Percentiles rank a stretch among this genome's conserved stretches.
Conservation (phyloP, 2,797 vertebrate genomes). For the Sebastes taczanowskii region DNA sequence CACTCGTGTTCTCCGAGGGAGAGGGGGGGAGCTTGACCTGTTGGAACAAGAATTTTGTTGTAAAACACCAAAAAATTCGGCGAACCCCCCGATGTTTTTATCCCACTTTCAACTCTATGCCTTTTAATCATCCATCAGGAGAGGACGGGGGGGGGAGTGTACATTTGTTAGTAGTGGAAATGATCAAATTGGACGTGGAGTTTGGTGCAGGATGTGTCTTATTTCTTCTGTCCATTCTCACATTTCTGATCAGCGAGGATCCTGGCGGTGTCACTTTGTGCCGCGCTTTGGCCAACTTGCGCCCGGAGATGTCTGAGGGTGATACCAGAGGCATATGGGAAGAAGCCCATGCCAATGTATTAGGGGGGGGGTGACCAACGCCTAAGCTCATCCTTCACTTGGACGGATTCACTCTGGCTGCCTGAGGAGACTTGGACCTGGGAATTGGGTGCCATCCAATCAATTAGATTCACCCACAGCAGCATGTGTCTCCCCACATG, state of each 20-base stretch:
- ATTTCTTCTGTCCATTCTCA: conserved; percentile 20
- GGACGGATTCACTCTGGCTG: conserved; percentile 74
- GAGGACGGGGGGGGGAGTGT: not conserved
- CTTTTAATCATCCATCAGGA: not conserved
- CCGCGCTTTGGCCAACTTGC: conserved; percentile 48
- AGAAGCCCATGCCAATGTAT: conserved; percentile 72
- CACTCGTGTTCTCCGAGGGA: conserved; percentile 73
- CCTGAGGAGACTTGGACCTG: conserved; percentile 77
- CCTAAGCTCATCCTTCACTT: conserved; percentile 78
- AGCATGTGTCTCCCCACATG: conserved; percentile 79
- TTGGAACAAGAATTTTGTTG: conserved; percentile 57
- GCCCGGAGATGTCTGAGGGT: conserved; percentile 57
- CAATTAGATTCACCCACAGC: conserved; percentile 81
- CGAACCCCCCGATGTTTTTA: conserved; percentile 1
- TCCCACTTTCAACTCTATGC: not conserved
- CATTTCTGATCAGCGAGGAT: conserved; percentile 39
- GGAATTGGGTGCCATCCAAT: conserved; percentile 82
- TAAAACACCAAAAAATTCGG: conserved; percentile 48
- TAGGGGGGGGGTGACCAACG: conserved; percentile 57
- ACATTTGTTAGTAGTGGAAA: not conserved
- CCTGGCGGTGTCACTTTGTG: conserved; percentile 36
- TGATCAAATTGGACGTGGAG: not conserved
- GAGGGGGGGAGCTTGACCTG: conserved; percentile 82
- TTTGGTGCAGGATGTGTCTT: conserved; percentile 10
- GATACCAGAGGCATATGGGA: conserved; percentile 72